These are phyloP conservation scores for Discoglossus pictus DNA, from an alignment of 2,797 vertebrate genomes.

Conservation along the genomic window DNA sequence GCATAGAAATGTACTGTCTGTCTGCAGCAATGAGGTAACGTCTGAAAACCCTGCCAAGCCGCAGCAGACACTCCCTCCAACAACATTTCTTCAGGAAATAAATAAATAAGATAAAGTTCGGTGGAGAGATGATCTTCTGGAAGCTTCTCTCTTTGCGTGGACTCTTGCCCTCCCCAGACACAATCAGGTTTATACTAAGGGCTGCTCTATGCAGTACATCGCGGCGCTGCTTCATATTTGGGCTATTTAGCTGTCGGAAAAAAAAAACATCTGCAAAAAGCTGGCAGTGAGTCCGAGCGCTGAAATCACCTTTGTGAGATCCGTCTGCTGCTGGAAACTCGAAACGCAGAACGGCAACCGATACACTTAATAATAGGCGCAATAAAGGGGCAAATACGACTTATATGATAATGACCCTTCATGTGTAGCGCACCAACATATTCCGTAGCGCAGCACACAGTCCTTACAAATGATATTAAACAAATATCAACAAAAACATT, in stretches of 20 bases:
- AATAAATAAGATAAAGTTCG: slow-evolving; percentile 58
- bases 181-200: slow-evolving; percentile 32
- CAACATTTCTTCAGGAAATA: slow-evolving; percentile 62
- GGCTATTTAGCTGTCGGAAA: slow-evolving; percentile 45
- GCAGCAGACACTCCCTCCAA: slow-evolving; percentile 76
- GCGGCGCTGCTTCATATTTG: slow-evolving; percentile 52
- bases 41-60: slow-evolving; percentile 77
- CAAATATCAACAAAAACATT: no score
- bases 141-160: slow-evolving; percentile 55
- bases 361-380: no score
- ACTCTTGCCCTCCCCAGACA: slow-evolving; percentile 32
- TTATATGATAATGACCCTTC: no score
- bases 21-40: slow-evolving; percentile 78
- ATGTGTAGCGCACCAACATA: no score
- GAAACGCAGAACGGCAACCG: no score
- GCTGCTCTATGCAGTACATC: slow-evolving; percentile 42
- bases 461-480: no score
- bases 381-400: no score
- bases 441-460: no score
- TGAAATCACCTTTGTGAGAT: slow-evolving; percentile 34
- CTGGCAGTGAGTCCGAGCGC: slow-evolving; percentile 12
- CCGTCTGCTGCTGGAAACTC: slow-evolving; percentile 30
- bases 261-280: slow-evolving; percentile 20
- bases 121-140: slow-evolving; percentile 62
- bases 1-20: slow-evolving; percentile 73